These are phyloP conservation scores for Aldabrachelys gigantea DNA, from an alignment of 2,113 vertebrate genomes.

Conservation along the genomic window DNA sequence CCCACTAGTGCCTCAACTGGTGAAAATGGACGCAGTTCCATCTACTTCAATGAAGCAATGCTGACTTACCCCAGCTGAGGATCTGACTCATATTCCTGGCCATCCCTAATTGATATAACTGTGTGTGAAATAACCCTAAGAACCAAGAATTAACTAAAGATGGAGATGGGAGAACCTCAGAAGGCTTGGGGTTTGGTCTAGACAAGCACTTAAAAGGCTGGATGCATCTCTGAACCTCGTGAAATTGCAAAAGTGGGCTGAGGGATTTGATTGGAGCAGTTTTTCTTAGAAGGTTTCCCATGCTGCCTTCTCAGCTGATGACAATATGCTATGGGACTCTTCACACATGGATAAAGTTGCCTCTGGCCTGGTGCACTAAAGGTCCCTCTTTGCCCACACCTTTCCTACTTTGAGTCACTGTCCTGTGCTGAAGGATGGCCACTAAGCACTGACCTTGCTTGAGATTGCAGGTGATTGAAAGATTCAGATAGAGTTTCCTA, in stretches of 20 bases:
- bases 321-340: neutral
- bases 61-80: neutral
- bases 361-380: neutral
- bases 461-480: neutral
- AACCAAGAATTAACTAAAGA: neutral
- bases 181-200: rapidly evolving
- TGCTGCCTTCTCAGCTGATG: neutral
- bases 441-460: neutral
- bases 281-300: no score
- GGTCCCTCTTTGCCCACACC: neutral
- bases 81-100: rapidly evolving
- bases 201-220: neutral
- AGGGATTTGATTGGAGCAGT: neutral
- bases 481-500: neutral
- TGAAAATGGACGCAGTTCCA: neutral
- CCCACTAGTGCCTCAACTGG: neutral
- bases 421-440: neutral
- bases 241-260: neutral
- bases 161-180: neutral
- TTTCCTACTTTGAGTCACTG: neutral
- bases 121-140: neutral
- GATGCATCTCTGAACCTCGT: rapidly evolving
- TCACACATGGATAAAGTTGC: neutral
- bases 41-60: neutral
- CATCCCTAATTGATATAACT: rapidly evolving